phyloP scores from a whole-genome alignment of 2,113 vertebrate species.

The Lophochroa leadbeateri region DNA sequence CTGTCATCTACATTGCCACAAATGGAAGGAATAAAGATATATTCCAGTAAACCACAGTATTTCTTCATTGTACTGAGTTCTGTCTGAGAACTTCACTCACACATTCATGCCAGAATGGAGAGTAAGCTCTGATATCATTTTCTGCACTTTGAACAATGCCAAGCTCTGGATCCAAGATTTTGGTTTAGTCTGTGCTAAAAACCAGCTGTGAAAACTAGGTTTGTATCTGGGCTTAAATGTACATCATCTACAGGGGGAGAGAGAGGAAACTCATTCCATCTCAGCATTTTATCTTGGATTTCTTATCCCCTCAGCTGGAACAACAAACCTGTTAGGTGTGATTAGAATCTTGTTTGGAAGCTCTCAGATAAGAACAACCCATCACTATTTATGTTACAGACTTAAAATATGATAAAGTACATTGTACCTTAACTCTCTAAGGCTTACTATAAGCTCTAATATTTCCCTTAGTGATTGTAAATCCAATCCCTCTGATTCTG shows the following conservation, averaged over 20 bases:
- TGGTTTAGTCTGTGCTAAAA: constrained; percentile 7
- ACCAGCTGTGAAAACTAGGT: not conserved
- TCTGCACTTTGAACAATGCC: not conserved
- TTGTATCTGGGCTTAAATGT: not conserved
- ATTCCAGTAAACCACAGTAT: not conserved
- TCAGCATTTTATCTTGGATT: not conserved
- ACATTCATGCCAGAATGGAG: not conserved
- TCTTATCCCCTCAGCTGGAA: not conserved
- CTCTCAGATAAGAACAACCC: not conserved
- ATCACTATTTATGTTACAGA: not conserved
- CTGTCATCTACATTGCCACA: not conserved
- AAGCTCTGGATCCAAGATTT: constrained; percentile 6
- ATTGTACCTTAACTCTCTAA: not conserved
- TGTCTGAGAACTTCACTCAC: not conserved
- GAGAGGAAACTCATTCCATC: not conserved
- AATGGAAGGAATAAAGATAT: not conserved
- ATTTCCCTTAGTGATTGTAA: not conserved
- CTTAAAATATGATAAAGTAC: not conserved
- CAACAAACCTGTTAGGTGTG: not conserved
- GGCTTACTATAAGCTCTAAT: not conserved
- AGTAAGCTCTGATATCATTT: not conserved
- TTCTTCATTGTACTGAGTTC: not conserved
- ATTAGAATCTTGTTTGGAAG: constrained; percentile 8
- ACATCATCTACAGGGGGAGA: not conserved
- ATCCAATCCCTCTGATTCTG: not conserved